These are phyloP conservation scores for Archaeoteleia sp. DNA, from an alignment of 2,888 invertebrate genomes.

Conservation along the genomic window DNA sequence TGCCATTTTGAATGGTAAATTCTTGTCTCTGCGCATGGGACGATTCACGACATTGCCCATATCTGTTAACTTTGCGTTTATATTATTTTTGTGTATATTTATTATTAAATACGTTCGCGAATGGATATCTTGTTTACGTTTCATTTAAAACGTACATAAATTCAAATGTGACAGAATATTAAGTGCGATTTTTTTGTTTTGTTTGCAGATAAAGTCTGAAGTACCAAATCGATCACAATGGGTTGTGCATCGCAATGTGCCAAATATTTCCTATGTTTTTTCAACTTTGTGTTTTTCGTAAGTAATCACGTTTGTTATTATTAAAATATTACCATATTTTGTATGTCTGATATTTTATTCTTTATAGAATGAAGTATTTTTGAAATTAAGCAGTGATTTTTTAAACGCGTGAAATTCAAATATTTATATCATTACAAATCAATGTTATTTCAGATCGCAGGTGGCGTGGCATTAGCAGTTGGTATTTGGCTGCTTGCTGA, in stretches of 20 bases:
- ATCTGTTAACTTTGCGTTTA: too few relatives aligned
- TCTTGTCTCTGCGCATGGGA: background rate
- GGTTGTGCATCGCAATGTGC: conserved; percentile 81
- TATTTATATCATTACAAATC: too few relatives aligned
- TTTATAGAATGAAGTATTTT: background rate
- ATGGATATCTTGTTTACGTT: too few relatives aligned
- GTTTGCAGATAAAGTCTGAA: conserved; percentile 57
- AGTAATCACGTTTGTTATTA: too few relatives aligned
- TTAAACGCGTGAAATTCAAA: too few relatives aligned
- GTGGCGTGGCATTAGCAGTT: conserved; percentile 80
- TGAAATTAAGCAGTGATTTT: too few relatives aligned
- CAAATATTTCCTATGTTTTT: conserved; percentile 83
- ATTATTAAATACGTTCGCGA: too few relatives aligned
- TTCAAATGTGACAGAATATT: background rate
- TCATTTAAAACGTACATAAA: too few relatives aligned
- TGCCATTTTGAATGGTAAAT: background rate
- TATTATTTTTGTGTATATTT: too few relatives aligned
- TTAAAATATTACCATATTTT: conserved; percentile 14
- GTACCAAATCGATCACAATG: conserved; percentile 58
- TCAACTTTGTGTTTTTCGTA: conserved; percentile 85
- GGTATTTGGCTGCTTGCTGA: conserved; percentile 84
- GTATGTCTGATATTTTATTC: background rate
- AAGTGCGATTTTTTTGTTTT: conserved; percentile 28
- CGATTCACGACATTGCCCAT: too few relatives aligned
- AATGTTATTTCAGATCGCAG: conserved; percentile 76